Evolutionary conservation across 92 coral and sea anemone species (phyloP).

Genomic region (Virgularia gustaviana): DNA sequence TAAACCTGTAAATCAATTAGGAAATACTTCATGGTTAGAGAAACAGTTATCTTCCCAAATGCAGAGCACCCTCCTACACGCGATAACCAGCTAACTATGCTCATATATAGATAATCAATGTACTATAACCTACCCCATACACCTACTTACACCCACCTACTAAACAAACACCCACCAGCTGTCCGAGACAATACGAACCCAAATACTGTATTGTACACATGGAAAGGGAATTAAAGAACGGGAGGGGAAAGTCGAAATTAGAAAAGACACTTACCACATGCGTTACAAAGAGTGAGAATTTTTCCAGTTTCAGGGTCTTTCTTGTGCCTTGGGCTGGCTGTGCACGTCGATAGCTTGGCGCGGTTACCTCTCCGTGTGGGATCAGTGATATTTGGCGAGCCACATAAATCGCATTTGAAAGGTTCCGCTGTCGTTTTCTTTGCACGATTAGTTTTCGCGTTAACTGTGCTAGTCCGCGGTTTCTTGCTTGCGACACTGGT

Average conservation of each 20-base stretch:
- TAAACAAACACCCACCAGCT: no score
- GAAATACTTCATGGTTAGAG: no score
- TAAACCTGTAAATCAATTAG: conserved; percentile 71
- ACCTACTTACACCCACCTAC: no score
- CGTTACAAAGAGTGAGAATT: conserved; percentile 89
- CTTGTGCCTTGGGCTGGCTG: conserved; percentile 95
- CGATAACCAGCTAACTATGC: no score
- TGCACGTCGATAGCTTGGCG: conserved; percentile 69
- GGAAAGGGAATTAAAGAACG: no score
- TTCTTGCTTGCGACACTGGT: not conserved
- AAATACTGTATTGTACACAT: no score
- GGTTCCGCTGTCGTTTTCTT: conserved; percentile 37
- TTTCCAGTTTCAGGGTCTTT: conserved; percentile 82
- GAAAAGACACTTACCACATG: conserved; percentile 73
- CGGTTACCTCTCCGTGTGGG: conserved; percentile 97
- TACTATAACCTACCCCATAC: no score
- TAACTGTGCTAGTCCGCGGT: not conserved
- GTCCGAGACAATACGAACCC: no score
- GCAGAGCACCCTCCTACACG: no score
- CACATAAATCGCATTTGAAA: conserved; percentile 92
- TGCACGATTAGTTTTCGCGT: not conserved
- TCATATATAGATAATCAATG: no score
- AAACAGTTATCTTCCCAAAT: no score
- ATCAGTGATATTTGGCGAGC: conserved; percentile 86
- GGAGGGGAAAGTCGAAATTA: not conserved